Evolutionary conservation across 2,113 vertebrate genomes (phyloP), one percentile per base, ranked within the genome.

Genomic region (Cebus imitator): DNA sequence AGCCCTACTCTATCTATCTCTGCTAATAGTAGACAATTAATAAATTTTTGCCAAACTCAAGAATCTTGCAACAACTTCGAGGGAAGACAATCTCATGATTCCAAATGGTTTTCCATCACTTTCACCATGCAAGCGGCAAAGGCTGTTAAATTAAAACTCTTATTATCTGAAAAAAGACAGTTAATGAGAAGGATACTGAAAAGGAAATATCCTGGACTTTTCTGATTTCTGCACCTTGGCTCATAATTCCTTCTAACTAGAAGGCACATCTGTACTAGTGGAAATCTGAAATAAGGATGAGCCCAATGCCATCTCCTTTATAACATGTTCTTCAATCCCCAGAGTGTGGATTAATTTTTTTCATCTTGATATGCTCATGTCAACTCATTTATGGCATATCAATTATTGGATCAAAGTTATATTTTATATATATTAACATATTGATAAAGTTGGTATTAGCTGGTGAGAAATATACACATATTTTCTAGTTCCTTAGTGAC

Each of bases 181-280:
- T 48, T 89, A 91, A 90, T 32, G 55, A 50, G 50, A 84, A 93
- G n/a, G 16, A 79, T 57, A 9, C 50, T 50, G 20, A 7, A 73
- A 89, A 43, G 9, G 12, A 52, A 87, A 93, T 35, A 68, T 32
- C 11, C 35, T 80, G 23, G 6, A 87, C 43, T 92, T 64, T 58
- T 68, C 70, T 70, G 23, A 37, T 87, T 85, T 94, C 58, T 87
- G 9, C 80, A 70, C 25, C 32, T 86, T 79, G 8, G 48, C n/a
- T 90, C 79, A 68, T 7, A 87, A 96, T 96, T 94, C 20, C 21
- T 79, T 91, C 72, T 40, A 79, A 52, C 57, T 93, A 93, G 17
- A 55, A 85, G 61, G 57, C n/a, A 80, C 6, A 80, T 95, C 40
- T 76, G 30, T 14, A 85, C 17, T 73, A 76, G 11, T 6, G 87